A percentile compares a stretch with the other conserved stretches of the same genome.
These are phyloP conservation scores for Actinernus sp. DNA, from an alignment of 92 coral and sea anemone species.

Conservation along the genomic window DNA sequence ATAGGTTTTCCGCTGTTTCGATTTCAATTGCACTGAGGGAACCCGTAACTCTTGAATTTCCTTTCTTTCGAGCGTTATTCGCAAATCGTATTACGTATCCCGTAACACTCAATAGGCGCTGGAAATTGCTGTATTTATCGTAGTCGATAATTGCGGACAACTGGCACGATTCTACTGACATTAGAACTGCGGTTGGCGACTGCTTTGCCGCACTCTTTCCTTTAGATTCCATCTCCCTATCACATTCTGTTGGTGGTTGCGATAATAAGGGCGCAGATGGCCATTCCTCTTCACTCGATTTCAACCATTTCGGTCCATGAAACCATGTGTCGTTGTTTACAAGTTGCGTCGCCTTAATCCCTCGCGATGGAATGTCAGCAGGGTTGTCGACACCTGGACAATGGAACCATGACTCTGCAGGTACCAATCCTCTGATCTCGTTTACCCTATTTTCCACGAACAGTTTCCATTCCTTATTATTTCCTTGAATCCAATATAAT, in stretches of 20 bases:
- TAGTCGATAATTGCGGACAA: constrained; percentile 7
- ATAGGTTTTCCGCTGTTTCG: constrained; percentile 19
- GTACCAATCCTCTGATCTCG: constrained; percentile 11
- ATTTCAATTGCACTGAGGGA: constrained; percentile 25
- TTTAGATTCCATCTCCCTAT: too few relatives aligned
- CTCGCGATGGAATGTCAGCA: constrained; percentile 45
- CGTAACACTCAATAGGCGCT: constrained; percentile 47
- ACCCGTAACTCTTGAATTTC: neutral
- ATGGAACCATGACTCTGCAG: constrained; percentile 12
- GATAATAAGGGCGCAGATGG: constrained; percentile 8
- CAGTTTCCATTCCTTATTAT: constrained; percentile 17
- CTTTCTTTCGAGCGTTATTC: constrained; percentile 18
- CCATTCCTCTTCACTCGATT: constrained; percentile 18
- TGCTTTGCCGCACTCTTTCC: too few relatives aligned
- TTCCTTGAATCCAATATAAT: constrained; percentile 32
- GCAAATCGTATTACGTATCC: constrained; percentile 47
- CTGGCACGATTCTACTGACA: too few relatives aligned
- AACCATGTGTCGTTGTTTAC: constrained; percentile 16
- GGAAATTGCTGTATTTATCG: constrained; percentile 36
- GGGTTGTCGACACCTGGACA: constrained; percentile 32
- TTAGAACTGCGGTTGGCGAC: neutral
- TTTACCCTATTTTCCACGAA: constrained; percentile 32
- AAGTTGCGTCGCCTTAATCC: constrained; percentile 17
- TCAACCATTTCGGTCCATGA: constrained; percentile 27
- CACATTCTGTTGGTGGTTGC: too few relatives aligned